Conservation (phyloP, 2,797 vertebrate genomes). For the Liparis tanakae region DNA sequence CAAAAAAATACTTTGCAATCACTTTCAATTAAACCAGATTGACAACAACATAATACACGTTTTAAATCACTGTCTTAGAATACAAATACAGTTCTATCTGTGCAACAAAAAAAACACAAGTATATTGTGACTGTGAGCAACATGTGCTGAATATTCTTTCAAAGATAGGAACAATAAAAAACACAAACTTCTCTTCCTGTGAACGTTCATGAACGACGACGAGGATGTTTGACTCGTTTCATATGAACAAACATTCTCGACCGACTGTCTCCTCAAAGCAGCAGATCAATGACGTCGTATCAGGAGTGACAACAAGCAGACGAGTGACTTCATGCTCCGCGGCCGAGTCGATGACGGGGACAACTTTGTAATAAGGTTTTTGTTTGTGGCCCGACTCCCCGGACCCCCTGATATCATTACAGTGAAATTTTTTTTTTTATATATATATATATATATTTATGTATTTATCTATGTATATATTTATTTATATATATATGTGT, state of each 20-base stretch:
- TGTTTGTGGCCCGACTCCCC: slow-evolving; percentile 29
- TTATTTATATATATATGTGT: too few species aligned
- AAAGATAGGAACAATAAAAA: too few species aligned
- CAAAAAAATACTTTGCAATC: too few species aligned
- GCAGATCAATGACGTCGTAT: slow-evolving; percentile 23
- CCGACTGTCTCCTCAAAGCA: slow-evolving; percentile 7
- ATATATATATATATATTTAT: not conserved
- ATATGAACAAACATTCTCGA: slow-evolving; percentile 11
- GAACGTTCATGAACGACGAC: not conserved
- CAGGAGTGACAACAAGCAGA: slow-evolving; percentile 35
- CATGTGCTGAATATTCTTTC: too few species aligned
- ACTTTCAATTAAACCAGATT: too few species aligned
- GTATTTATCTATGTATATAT: too few species aligned
- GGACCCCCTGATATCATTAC: slow-evolving; percentile 18
- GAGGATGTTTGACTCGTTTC: slow-evolving; percentile 10
- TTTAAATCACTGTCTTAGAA: too few species aligned
- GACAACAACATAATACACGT: too few species aligned
- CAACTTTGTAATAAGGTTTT: slow-evolving; percentile 42
- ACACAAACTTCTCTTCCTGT: not conserved
- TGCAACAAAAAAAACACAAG: too few species aligned
- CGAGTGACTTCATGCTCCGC: slow-evolving; percentile 43
- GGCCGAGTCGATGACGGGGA: slow-evolving; percentile 38
- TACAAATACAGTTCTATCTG: too few species aligned
- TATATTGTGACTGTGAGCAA: too few species aligned
- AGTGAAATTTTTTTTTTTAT: not conserved